Evolutionary conservation across 2,888 invertebrate genomes (phyloP), one percentile per base, ranked within the genome.

Genomic region (Monochamus alternatus): DNA sequence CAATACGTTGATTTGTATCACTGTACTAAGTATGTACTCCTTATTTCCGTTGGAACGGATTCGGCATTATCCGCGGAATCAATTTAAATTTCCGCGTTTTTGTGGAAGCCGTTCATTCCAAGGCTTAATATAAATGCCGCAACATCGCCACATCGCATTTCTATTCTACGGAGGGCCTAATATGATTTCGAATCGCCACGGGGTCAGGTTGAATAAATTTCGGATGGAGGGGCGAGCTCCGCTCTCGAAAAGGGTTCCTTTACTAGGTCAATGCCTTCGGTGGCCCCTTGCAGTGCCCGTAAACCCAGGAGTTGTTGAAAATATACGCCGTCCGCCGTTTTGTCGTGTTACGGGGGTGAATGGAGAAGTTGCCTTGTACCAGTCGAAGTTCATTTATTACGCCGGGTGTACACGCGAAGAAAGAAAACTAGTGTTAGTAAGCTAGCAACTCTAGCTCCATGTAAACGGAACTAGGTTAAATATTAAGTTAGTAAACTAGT

Each of bases 171-270:
- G 60, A 64, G 72, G 72, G 60, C 64, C 58, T 64, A 72, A 72
- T 72, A 64, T 64, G 64, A 72, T 72, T 72, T 55, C 55, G 72
- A 72, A 72, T 72, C 64, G 72, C 72, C 72, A 60, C 58, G 72
- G 72, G 69, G 72, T 72, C 64, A 72, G 64, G 63, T 58, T 64
- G 72, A 64, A 72, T 64, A 58, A 52, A 72, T 47, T 60, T 72
- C 43, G 64, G 22, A 38, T 64, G 63, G 43, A 43, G 52, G 43
- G 72, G 72, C 38, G 64, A 65, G n/a, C 22, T 63, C 30, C 52
- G 43, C 32, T 30, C 32, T 30, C 52, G 55, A 38, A 58, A 65
- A 43, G 43, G 72, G 64, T 14, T 55, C 47, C 72, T 12, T 63
- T 72, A 72, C 64, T 72, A 72, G 72, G 72, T 72, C 72, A 72